Conservation (phyloP, 2,888 invertebrate genomes). For the Bimastos eiseni region DNA sequence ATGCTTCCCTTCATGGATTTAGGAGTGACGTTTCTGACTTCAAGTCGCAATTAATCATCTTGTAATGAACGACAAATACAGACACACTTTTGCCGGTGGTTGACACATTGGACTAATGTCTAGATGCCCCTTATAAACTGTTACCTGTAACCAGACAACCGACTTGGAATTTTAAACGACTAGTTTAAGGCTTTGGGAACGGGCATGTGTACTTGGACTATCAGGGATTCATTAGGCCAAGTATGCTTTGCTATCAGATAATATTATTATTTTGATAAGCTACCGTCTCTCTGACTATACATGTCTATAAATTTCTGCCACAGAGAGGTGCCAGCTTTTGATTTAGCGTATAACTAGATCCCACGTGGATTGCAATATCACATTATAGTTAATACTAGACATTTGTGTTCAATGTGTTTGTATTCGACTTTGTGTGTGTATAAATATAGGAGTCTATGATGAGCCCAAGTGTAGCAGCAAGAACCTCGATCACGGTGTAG, state of each 20-base stretch:
- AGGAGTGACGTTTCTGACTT: neutral
- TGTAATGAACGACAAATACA: neutral
- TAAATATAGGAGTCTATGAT: conserved; percentile 69
- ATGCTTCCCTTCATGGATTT: neutral
- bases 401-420: neutral
- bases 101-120: neutral
- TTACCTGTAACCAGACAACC: neutral
- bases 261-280: too few relatives aligned
- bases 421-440: neutral
- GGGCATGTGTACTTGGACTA: too few relatives aligned
- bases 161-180: too few relatives aligned
- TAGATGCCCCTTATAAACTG: neutral
- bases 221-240: too few relatives aligned
- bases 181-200: too few relatives aligned
- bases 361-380: neutral
- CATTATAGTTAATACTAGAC: neutral
- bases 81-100: neutral
- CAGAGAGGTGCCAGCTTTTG: neutral
- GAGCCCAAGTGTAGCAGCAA: conserved; percentile 75
- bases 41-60: neutral
- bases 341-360: neutral
- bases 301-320: too few relatives aligned
- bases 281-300: too few relatives aligned
- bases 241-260: too few relatives aligned
- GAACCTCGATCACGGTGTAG: conserved; percentile 84